A percentile compares a stretch with the other conserved stretches of the same genome.
phyloP scores from a whole-genome alignment of 1,140 invertebrate genomes.

The Latrodectus geometricus region DNA sequence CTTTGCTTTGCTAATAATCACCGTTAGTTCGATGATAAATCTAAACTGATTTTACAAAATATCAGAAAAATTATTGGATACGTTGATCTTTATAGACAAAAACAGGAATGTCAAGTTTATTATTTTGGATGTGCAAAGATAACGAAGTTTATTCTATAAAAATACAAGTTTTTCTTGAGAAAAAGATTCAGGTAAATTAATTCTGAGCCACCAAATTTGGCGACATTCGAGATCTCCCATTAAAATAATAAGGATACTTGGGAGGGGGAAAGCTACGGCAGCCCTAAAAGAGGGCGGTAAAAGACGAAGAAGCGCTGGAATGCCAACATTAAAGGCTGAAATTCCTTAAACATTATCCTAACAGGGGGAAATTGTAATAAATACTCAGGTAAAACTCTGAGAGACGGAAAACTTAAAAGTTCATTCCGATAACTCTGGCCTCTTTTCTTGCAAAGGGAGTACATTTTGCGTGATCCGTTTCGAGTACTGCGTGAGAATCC shows the following conservation, averaged over 20 bases:
- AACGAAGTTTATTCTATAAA: no score
- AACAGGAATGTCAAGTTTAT: no score
- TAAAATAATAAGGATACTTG: no score
- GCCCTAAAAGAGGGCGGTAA: neutral
- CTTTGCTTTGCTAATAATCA: no score
- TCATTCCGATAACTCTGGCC: neutral
- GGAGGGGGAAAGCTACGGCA: neutral
- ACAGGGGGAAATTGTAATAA: conserved; percentile 34
- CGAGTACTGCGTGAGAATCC: neutral
- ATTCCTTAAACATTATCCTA: conserved; percentile 28
- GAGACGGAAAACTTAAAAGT: neutral
- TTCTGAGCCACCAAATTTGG: neutral
- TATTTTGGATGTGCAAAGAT: no score
- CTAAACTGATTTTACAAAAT: no score
- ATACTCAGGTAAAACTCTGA: neutral
- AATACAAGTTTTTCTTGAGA: no score
- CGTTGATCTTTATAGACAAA: no score
- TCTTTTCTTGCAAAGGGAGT: neutral
- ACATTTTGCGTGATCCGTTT: conserved; percentile 1
- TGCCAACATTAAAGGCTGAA: conserved; percentile 36
- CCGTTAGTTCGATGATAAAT: no score
- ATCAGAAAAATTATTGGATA: no score
- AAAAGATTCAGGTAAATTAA: no score
- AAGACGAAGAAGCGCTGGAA: neutral
- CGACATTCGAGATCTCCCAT: neutral